phyloP scores from a whole-genome alignment of 2,113 vertebrate species.

The Callorhinus ursinus region DNA sequence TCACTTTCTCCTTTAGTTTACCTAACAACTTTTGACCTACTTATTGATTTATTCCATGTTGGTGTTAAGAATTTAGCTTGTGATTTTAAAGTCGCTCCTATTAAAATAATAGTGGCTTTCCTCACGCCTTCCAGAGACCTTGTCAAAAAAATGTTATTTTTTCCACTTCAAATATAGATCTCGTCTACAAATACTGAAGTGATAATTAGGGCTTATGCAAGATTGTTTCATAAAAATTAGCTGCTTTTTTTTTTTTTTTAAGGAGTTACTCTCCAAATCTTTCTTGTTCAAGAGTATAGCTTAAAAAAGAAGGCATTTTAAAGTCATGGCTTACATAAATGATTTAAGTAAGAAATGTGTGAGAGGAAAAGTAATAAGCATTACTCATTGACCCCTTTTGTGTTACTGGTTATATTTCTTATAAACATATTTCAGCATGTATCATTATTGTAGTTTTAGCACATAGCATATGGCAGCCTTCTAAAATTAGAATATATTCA shows the following conservation, averaged over 20 bases:
- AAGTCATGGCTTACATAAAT: constrained; percentile 25
- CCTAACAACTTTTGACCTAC: constrained; percentile 49
- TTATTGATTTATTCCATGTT: constrained; percentile 44
- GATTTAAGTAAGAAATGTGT: constrained; percentile 26
- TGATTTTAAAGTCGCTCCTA: constrained; percentile 63
- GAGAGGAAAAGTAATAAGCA: background rate
- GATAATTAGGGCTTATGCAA: constrained; percentile 71
- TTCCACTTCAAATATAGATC: constrained; percentile 64
- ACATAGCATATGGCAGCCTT: background rate
- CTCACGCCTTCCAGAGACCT: constrained; percentile 64
- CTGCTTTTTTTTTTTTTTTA: constrained; percentile 29
- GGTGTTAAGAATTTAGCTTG: constrained; percentile 63
- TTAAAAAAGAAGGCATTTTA: constrained; percentile 50
- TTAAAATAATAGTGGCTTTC: constrained; percentile 75
- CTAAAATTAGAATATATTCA: constrained; percentile 66
- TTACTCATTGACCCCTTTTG: background rate
- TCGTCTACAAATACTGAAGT: constrained; percentile 68
- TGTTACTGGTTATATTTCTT: constrained; percentile 32
- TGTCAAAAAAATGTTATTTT: constrained; percentile 72
- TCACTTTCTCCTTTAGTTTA: constrained; percentile 28
- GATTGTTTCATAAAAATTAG: constrained; percentile 68
- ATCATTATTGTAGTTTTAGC: background rate
- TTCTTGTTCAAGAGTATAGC: constrained; percentile 37
- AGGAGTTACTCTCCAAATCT: constrained; percentile 34
- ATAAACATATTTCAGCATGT: background rate